Evolutionary conservation across 2,113 vertebrate species (phyloP).

Genomic region (Psittacula cyanocephala): DNA sequence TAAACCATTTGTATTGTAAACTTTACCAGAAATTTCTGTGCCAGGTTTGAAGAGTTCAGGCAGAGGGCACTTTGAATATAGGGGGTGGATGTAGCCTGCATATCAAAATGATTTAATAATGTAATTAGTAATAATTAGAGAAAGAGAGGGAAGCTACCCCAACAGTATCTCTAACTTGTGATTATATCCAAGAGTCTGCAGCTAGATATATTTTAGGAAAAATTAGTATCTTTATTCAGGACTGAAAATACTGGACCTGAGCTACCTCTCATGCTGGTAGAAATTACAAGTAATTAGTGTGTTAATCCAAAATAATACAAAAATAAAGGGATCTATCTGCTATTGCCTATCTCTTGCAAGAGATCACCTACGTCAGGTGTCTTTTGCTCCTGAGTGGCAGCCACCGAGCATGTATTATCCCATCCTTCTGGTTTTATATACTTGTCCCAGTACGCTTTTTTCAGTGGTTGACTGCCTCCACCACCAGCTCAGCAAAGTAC

Average conservation of each 20-base stretch:
- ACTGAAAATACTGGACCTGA: not conserved
- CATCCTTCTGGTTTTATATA: not conserved
- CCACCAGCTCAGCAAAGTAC: not conserved
- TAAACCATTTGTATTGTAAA: constrained; percentile 50
- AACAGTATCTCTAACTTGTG: not conserved
- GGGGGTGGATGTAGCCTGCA: not conserved
- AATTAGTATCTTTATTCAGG: not conserved
- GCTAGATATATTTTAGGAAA: not conserved
- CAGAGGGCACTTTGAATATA: not conserved
- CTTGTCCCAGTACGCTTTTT: not conserved
- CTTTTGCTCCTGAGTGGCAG: not conserved
- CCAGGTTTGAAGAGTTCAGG: constrained; percentile 51
- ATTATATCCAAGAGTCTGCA: not conserved
- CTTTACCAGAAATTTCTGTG: constrained; percentile 46
- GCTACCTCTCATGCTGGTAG: not conserved
- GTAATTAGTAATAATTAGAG: constrained; percentile 4
- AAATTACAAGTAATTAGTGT: not conserved
- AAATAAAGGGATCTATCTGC: not conserved
- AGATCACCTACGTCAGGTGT: not conserved
- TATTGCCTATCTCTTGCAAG: not conserved
- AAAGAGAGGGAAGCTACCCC: not conserved
- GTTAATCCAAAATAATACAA: not conserved
- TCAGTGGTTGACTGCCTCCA: not conserved
- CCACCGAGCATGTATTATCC: not conserved
- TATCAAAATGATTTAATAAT: not conserved